Conservation (phyloP, 2,797 vertebrate genomes). For the Coracias cyanogaster region DNA sequence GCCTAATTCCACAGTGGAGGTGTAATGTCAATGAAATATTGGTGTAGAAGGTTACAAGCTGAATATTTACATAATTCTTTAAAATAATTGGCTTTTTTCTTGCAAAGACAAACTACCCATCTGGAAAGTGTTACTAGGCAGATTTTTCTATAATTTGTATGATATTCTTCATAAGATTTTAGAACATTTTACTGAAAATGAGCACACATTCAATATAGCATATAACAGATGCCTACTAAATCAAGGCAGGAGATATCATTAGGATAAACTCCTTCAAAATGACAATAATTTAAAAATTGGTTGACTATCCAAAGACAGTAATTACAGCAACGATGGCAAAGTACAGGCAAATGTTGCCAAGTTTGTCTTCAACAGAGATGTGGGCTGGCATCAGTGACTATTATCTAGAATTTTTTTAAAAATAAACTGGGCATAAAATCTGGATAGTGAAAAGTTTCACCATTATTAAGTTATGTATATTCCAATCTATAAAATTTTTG, state of each 20-base stretch:
- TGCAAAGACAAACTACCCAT: slow-evolving; percentile 39
- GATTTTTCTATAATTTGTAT: slow-evolving; percentile 20
- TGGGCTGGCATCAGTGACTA: not conserved
- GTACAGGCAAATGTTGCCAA: not conserved
- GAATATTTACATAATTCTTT: slow-evolving; percentile 64
- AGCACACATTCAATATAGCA: not conserved
- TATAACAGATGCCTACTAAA: slow-evolving; percentile 39
- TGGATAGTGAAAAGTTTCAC: not conserved
- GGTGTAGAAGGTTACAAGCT: slow-evolving; percentile 13
- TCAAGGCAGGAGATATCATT: slow-evolving; percentile 42
- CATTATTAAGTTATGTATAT: not conserved
- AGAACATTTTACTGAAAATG: slow-evolving; percentile 67
- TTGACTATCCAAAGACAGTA: slow-evolving; percentile 60
- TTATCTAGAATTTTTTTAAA: not conserved
- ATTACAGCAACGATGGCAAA: not conserved
- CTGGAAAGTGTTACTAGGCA: slow-evolving; percentile 7
- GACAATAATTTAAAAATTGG: slow-evolving; percentile 49
- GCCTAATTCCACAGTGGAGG: not conserved
- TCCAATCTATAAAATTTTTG: not conserved
- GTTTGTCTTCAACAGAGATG: not conserved
- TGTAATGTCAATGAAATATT: slow-evolving; percentile 44
- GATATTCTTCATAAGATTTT: not conserved
- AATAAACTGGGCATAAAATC: not conserved
- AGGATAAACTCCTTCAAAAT: slow-evolving; percentile 32
- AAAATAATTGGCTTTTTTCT: slow-evolving; percentile 71